Evolutionary conservation across 2,113 vertebrate genomes (phyloP).

Genomic region (Procavia capensis): DNA sequence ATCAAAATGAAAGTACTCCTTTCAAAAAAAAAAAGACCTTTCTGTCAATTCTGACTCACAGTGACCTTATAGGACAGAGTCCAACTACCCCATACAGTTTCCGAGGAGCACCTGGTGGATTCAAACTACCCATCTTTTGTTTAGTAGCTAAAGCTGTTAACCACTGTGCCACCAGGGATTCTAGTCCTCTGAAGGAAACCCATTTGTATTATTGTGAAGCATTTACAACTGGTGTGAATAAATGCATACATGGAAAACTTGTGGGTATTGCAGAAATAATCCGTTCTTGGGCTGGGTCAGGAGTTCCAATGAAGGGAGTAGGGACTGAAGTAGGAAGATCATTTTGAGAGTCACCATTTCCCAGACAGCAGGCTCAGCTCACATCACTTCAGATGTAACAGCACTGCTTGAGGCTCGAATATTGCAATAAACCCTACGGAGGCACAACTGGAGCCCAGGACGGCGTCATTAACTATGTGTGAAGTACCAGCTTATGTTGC

Average conservation of each 20-base stretch:
- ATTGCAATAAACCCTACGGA: background rate
- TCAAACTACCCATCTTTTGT: no score
- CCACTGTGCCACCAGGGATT: no score
- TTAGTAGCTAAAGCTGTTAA: no score
- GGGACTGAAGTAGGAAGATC: background rate
- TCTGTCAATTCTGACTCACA: no score
- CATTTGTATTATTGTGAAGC: background rate
- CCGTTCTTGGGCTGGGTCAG: background rate
- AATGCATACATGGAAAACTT: background rate
- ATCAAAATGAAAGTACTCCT: background rate
- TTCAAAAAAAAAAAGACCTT: no score
- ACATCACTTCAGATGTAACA: background rate
- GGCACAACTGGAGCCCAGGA: background rate
- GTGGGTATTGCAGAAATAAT: background rate
- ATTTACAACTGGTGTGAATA: background rate
- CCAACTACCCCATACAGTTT: no score
- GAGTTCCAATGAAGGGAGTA: background rate
- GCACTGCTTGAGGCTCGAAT: background rate
- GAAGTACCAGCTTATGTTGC: background rate
- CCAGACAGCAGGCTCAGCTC: background rate
- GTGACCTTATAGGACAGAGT: no score
- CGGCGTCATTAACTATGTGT: rapidly evolving
- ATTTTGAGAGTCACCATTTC: background rate
- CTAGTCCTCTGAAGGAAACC: no score
- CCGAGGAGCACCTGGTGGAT: no score